Evolutionary conservation across 1,140 invertebrate genomes (phyloP).

Genomic region (Heliconius hermathena): DNA sequence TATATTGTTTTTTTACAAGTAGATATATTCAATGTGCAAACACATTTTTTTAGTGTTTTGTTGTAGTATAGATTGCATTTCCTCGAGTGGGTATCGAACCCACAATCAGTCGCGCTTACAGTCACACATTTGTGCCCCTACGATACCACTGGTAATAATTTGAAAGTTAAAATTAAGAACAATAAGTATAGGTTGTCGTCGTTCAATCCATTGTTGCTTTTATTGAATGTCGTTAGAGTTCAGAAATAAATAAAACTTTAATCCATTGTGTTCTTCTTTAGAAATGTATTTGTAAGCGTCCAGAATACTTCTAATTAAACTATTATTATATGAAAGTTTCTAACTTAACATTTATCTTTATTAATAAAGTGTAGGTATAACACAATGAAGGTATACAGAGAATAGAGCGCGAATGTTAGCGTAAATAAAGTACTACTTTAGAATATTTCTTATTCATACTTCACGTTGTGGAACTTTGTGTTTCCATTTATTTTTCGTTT

Average conservation of each 20-base stretch:
- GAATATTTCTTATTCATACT: neutral
- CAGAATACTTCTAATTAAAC: neutral
- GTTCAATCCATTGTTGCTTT: neutral
- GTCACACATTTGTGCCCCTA: too few species aligned
- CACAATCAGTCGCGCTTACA: too few species aligned
- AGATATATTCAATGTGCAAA: too few species aligned
- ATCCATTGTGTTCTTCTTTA: neutral
- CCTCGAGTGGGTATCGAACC: too few species aligned
- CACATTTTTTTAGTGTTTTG: too few species aligned
- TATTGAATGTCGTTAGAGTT: neutral
- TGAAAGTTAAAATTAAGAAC: neutral
- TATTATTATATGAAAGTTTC: neutral
- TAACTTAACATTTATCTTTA: neutral
- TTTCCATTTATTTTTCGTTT: neutral
- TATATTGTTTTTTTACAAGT: too few species aligned
- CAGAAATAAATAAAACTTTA: neutral
- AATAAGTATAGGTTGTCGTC: neutral
- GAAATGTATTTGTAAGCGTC: neutral
- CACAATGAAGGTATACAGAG: neutral
- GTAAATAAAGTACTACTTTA: neutral
- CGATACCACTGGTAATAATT: neutral
- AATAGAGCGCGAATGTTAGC: neutral
- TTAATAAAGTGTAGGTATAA: neutral
- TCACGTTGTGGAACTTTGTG: neutral
- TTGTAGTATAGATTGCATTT: too few species aligned